Percentiles rank a stretch among this genome's conserved stretches.
Evolutionary conservation across 2,797 vertebrate genomes (phyloP).

Genomic region (Anabas testudineus): DNA sequence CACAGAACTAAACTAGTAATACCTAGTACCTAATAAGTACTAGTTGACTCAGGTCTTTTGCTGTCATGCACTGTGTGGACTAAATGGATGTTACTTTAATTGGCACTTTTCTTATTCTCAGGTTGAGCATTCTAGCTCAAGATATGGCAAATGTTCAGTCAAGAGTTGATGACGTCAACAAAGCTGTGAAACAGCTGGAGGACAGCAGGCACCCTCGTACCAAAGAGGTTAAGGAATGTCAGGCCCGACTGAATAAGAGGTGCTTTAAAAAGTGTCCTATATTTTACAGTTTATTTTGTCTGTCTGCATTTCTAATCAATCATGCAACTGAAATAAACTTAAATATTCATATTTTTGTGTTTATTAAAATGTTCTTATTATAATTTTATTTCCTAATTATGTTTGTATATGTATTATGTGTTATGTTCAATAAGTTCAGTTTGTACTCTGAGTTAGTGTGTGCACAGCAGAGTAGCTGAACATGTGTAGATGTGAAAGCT

Average conservation of each 20-base stretch:
- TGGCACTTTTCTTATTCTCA: constrained; percentile 61
- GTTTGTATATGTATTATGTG: neutral
- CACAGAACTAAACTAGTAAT: neutral
- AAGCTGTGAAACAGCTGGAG: constrained; percentile 89
- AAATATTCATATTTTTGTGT: neutral
- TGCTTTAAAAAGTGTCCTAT: constrained; percentile 51
- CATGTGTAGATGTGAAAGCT: neutral
- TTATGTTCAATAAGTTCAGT: too few relatives aligned
- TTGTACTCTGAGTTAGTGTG: neutral
- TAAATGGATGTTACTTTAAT: neutral
- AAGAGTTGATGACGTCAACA: constrained; percentile 90
- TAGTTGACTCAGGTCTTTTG: neutral
- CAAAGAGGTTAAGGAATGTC: constrained; percentile 90
- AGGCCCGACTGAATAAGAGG: constrained; percentile 90
- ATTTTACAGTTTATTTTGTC: neutral
- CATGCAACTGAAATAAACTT: neutral
- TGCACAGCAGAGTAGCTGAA: neutral
- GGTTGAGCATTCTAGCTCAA: constrained; percentile 92
- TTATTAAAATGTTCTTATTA: neutral
- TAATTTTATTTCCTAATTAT: too few relatives aligned
- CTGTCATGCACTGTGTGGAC: neutral
- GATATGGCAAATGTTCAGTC: constrained; percentile 90
- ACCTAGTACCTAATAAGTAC: neutral
- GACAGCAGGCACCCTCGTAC: constrained; percentile 93
- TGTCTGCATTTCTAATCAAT: neutral